Evolutionary conservation across 2,797 vertebrate species (phyloP), one percentile per base, ranked within the genome.

Genomic region (Hapalemur alaotrensis): DNA sequence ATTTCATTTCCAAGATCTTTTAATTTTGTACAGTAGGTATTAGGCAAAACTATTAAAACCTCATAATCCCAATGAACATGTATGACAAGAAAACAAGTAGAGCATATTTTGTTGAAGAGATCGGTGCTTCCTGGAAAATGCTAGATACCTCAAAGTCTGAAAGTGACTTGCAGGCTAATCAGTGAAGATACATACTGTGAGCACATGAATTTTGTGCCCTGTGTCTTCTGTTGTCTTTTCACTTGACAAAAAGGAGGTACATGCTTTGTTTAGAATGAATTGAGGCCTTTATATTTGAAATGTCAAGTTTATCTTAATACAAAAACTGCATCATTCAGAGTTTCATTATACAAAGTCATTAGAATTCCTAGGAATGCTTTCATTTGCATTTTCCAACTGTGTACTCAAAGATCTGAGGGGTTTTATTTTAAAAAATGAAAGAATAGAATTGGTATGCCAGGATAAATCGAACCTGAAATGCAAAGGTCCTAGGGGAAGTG

Each of bases 341-440:
- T 93, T 83, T 83, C 59, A 61, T 96, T 91, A 65, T 93, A 38
- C 38, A 86, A 95, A 96, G 61, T 81, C 92, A 61, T 95, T 96
- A 90, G 50, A 93, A 95, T 96, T 96, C 43, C 18, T 46, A 46
- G 76, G n/a, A 32, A 87, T 12, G 35, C 79, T 86, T 94, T 94
- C 50, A 73, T 91, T 96, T 95, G 41, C 84, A 43, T 95, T 97
- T 95, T 93, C 28, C 75, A 76, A 67, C 28, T 78, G 65, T 10
- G 23, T 28, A 65, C 43, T 79, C n/a, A 61, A 63, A 59, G 65
- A 92, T 93, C 54, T 95, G 78, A 84, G 59, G 59, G 65, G 30
- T 97, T 93, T 96, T 50, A 54, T 91, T 61, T 6, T 41, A 87
- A 82, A 91, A 91, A 88, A 91, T 25, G 79, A 97, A 97, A 83